A percentile compares a stretch with the other conserved stretches of the same genome.
Evolutionary conservation across 2,113 vertebrate species (phyloP).

Genomic region (Nettapus auritus): DNA sequence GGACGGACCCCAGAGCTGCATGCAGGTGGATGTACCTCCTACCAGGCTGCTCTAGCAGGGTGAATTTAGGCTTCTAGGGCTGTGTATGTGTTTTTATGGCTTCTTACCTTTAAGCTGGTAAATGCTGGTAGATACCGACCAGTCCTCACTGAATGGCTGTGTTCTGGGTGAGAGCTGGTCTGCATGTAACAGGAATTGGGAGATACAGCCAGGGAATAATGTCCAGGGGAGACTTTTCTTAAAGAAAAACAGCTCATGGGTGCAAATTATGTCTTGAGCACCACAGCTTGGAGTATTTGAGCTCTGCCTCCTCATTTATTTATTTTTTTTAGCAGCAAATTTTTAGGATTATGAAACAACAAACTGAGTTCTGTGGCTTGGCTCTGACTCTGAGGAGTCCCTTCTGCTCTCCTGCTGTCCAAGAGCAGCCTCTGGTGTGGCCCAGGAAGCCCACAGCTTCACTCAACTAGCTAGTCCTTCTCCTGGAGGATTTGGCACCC

Average conservation of each 20-base stretch:
- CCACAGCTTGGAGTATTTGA: background rate
- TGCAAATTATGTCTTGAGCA: background rate
- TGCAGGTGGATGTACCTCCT: background rate
- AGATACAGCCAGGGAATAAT: background rate
- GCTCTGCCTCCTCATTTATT: background rate
- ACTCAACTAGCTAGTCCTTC: background rate
- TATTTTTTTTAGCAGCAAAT: background rate
- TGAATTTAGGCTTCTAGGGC: background rate
- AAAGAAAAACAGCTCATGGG: background rate
- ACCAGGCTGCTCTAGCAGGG: background rate
- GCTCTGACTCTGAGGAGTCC: background rate
- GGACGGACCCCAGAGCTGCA: fast-evolving
- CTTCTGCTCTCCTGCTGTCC: background rate
- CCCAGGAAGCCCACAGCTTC: background rate
- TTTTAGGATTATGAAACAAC: background rate
- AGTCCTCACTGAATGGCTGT: background rate
- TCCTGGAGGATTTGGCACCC: background rate
- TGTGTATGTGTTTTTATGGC: background rate
- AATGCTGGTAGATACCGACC: background rate
- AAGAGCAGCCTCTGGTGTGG: background rate
- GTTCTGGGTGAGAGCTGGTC: background rate
- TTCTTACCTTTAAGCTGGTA: background rate
- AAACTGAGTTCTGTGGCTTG: background rate
- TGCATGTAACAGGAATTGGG: background rate
- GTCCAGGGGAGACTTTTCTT: background rate